phyloP scores from a whole-genome alignment of 2,888 invertebrate genomes.

The Aporophyla nigra region DNA sequence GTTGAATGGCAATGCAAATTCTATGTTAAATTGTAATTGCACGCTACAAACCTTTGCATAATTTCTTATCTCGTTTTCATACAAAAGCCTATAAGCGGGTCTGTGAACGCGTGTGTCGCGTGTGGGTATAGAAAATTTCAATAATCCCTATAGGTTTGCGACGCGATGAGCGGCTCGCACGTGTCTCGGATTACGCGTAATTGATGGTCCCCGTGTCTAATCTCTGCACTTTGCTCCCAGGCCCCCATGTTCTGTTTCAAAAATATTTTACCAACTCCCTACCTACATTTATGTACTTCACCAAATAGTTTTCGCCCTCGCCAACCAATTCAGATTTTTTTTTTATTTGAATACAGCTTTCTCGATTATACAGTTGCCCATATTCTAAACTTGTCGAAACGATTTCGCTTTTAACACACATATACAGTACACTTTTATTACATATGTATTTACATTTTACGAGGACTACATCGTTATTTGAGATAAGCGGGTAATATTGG shows the following conservation, averaged over 20 bases:
- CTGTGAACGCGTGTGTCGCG: constrained; percentile 65
- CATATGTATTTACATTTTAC: constrained; percentile 58
- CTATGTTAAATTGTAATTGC: constrained; percentile 34
- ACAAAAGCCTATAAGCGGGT: constrained; percentile 43
- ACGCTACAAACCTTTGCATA: constrained; percentile 52
- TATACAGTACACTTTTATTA: constrained; percentile 54
- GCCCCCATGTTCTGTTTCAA: constrained; percentile 52
- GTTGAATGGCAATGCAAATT: no score
- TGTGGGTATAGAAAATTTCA: constrained; percentile 82
- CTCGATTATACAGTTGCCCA: constrained; percentile 15
- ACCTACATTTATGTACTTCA: constrained; percentile 46
- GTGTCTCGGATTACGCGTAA: constrained; percentile 88
- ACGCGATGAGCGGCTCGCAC: constrained; percentile 83
- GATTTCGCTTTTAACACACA: constrained; percentile 47
- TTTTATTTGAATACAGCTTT: constrained; percentile 39
- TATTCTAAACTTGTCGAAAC: constrained; percentile 52
- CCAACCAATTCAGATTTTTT: constrained; percentile 24
- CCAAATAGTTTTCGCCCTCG: constrained; percentile 31
- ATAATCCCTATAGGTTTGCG: constrained; percentile 87
- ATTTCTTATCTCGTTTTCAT: constrained; percentile 63
- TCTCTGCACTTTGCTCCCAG: constrained; percentile 86
- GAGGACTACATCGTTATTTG: constrained; percentile 55
- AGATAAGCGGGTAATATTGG: constrained; percentile 61
- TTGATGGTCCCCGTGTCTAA: constrained; percentile 88
- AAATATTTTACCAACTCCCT: constrained; percentile 51